Evolutionary conservation across 2,888 invertebrate species (phyloP), one percentile per base, ranked within the genome.

Genomic region (Mechanitis mazaeus): DNA sequence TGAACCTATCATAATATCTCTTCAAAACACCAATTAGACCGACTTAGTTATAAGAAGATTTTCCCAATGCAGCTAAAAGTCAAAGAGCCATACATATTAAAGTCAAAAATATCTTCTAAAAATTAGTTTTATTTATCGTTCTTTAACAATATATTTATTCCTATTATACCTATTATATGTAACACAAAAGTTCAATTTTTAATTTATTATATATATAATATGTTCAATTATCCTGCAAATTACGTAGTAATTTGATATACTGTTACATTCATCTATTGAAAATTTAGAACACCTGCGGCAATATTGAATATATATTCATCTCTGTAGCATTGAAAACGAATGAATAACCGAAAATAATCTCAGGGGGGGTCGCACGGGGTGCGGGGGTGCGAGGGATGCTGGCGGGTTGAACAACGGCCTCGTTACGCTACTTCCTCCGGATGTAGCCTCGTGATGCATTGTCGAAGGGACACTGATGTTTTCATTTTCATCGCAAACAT

Each of bases 381-480:
- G 64, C 63, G 64, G 62, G 64, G 55, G 64, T 70, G 63, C 69
- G 69, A 74, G 76, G 76, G 75, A 77, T 76, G 81, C 9, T 42
- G 42, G 20, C 20, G 20, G 11, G 42, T 42, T 42, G 82, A 82
- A 87, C 86, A 87, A 87, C 88, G 81, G 84, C 72, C 88, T 89
- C 89, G 89, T 89, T 89, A 89, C 81, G 83, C 79, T 75, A 82
- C 83, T 80, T 90, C 89, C 89, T 87, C 67, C 86, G 89, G 89
- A 90, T 77, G 89, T 87, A 81, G 85, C 78, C 83, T 81, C 86
- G 80, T 81, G 84, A 86, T 80, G 86, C 84, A 85, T 85, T 86
- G 88, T 85, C 81, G 79, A 75, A 78, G 80, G 84, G 87, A 84
- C 87, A 81, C 69, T 68, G 76, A 78, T 79, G 79, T 81, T 84